A percentile compares a stretch with the other conserved stretches of the same genome.
Evolutionary conservation across 2,113 vertebrate species (phyloP).

Genomic region (Menidia beryllina): DNA sequence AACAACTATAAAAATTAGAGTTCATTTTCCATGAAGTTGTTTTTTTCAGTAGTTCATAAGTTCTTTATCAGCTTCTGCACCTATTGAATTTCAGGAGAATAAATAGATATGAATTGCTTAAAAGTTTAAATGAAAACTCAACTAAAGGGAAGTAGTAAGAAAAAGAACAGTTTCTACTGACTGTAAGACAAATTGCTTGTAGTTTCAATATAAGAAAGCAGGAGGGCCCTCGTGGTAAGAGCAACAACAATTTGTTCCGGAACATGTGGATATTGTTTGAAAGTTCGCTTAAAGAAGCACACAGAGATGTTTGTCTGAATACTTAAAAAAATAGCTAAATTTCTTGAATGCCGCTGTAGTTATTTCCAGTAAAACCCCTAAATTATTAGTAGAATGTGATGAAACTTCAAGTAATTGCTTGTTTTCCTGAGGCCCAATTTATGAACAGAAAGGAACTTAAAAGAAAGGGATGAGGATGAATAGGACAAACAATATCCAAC

Average conservation of each 20-base stretch:
- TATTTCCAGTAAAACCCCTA: slow-evolving; percentile 65
- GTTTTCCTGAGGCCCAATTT: slow-evolving; percentile 41
- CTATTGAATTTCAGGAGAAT: slow-evolving; percentile 16
- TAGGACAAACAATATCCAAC: not conserved
- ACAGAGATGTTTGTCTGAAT: slow-evolving; percentile 61
- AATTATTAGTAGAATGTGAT: slow-evolving; percentile 74
- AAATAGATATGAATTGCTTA: slow-evolving; percentile 2
- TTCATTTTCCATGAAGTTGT: slow-evolving; percentile 78
- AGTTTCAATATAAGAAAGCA: slow-evolving; percentile 18
- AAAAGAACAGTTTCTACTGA: slow-evolving; percentile 15
- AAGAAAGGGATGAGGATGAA: slow-evolving; percentile 7
- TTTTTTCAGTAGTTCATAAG: slow-evolving; percentile 34
- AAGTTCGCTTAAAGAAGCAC: slow-evolving; percentile 68
- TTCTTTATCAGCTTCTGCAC: slow-evolving; percentile 6
- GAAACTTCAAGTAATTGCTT: slow-evolving; percentile 71
- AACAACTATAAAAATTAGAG: slow-evolving; percentile 65
- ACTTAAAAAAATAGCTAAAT: slow-evolving; percentile 56
- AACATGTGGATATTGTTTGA: slow-evolving; percentile 41
- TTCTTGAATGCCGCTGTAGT: slow-evolving; percentile 67
- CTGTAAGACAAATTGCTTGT: slow-evolving; percentile 47
- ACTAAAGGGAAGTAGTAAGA: slow-evolving; percentile 2
- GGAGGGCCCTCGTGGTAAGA: slow-evolving; percentile 15
- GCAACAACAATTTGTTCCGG: slow-evolving; percentile 39
- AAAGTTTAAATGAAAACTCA: not conserved
- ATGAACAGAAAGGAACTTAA: slow-evolving; percentile 43